These are phyloP conservation scores for Artibeus lituratus DNA, from an alignment of 2,797 vertebrate genomes.

Conservation along the genomic window DNA sequence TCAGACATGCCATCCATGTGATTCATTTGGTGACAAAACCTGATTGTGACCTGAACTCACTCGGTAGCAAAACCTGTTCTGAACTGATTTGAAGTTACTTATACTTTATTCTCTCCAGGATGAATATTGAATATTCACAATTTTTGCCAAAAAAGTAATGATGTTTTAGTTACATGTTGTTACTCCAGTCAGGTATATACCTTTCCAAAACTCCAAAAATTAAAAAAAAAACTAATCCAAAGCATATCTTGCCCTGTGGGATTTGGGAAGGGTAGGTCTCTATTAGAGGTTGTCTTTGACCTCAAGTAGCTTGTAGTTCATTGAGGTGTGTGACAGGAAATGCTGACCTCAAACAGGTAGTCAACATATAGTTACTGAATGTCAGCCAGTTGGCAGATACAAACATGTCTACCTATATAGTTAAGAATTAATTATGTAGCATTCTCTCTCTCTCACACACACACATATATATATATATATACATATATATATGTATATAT, in stretches of 20 bases:
- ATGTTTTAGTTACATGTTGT: neutral
- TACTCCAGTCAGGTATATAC: neutral
- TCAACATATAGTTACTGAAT: neutral
- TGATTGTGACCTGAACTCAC: neutral
- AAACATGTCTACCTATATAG: neutral
- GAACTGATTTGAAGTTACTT: neutral
- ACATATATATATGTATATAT: neutral
- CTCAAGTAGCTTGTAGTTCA: neutral
- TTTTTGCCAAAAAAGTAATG: neutral
- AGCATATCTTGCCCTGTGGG: neutral
- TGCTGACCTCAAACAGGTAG: neutral
- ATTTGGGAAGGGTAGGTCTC: neutral
- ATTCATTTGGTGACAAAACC: neutral
- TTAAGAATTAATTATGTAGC: neutral
- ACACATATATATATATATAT: neutral
- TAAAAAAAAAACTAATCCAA: neutral
- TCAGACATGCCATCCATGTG: neutral
- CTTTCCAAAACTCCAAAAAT: neutral
- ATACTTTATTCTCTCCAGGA: neutral
- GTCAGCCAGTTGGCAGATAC: neutral
- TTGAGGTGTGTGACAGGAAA: neutral
- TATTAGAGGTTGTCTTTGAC: neutral
- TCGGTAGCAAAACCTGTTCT: neutral
- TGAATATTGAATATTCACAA: neutral
- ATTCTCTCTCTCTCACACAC: neutral